Evolutionary conservation across 2,113 vertebrate species (phyloP).

Genomic region (Eira barbara): DNA sequence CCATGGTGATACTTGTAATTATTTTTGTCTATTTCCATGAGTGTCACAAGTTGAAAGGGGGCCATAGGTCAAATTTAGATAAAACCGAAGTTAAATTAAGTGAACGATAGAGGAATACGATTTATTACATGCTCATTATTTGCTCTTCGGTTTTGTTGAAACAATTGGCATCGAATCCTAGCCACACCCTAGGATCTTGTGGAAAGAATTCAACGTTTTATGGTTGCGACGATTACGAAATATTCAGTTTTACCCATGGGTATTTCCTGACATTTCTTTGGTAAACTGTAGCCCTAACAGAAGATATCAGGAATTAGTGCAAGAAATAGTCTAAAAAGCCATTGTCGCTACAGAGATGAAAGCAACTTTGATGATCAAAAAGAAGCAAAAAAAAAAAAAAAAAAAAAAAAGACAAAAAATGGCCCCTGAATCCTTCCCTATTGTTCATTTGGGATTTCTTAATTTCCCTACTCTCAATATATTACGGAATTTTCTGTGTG

Average conservation of each 20-base stretch:
- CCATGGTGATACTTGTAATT: not conserved
- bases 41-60: not conserved
- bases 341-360: slow-evolving; percentile 72
- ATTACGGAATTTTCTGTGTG: slow-evolving; percentile 65
- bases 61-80: not conserved
- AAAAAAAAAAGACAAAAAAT: slow-evolving; percentile 42
- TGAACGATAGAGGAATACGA: not conserved
- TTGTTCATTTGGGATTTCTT: slow-evolving; percentile 66
- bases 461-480: slow-evolving; percentile 61
- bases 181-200: slow-evolving; percentile 1
- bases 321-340: slow-evolving; percentile 62
- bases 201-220: slow-evolving; percentile 44
- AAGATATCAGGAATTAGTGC: slow-evolving; percentile 63
- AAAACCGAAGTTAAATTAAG: not conserved
- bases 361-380: slow-evolving; percentile 78
- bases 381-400: slow-evolving; percentile 65
- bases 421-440: slow-evolving; percentile 54
- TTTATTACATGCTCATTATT: not conserved
- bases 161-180: not conserved
- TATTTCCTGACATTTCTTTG: slow-evolving; percentile 67
- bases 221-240: slow-evolving; percentile 20
- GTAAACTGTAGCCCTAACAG: slow-evolving; percentile 48
- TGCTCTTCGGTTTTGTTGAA: not conserved
- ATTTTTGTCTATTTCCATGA: not conserved
- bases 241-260: slow-evolving; percentile 35